These are phyloP conservation scores for Emydocephalus ijimae DNA, from an alignment of 2,113 vertebrate genomes.

Conservation along the genomic window DNA sequence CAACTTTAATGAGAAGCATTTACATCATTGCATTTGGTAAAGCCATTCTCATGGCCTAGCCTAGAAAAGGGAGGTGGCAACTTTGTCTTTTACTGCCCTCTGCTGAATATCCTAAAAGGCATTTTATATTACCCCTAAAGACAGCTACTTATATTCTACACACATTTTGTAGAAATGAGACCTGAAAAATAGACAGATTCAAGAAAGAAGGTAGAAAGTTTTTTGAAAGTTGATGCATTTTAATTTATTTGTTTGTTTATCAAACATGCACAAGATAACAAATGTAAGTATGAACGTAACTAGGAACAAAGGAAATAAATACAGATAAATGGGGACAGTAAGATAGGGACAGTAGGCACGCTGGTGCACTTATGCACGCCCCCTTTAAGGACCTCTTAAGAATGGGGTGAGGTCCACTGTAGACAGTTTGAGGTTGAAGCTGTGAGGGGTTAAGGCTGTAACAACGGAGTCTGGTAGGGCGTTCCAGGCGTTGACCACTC, in stretches of 20 bases:
- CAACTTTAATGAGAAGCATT: neutral
- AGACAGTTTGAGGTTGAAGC: no score
- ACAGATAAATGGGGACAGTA: no score
- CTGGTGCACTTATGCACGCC: no score
- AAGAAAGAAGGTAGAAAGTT: conserved; percentile 1
- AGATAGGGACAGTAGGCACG: no score
- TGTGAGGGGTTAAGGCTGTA: no score
- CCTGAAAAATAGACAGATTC: conserved; percentile 20
- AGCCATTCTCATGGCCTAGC: conserved; percentile 30
- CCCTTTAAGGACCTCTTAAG: no score
- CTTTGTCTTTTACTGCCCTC: conserved; percentile 37
- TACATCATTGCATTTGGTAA: conserved; percentile 3
- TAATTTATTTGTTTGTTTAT: neutral
- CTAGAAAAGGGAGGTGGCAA: conserved; percentile 15
- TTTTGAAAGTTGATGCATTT: neutral
- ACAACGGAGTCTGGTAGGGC: no score
- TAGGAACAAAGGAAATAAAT: no score
- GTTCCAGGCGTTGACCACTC: no score
- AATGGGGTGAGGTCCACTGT: no score
- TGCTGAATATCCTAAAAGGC: conserved; percentile 36
- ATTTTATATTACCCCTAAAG: conserved; percentile 34
- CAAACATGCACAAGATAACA: no score
- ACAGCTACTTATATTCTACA: conserved; percentile 35
- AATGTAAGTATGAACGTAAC: no score
- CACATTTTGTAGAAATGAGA: conserved; percentile 40